Conservation (phyloP, 2,113 vertebrate genomes). For the Embiotoca jacksoni region DNA sequence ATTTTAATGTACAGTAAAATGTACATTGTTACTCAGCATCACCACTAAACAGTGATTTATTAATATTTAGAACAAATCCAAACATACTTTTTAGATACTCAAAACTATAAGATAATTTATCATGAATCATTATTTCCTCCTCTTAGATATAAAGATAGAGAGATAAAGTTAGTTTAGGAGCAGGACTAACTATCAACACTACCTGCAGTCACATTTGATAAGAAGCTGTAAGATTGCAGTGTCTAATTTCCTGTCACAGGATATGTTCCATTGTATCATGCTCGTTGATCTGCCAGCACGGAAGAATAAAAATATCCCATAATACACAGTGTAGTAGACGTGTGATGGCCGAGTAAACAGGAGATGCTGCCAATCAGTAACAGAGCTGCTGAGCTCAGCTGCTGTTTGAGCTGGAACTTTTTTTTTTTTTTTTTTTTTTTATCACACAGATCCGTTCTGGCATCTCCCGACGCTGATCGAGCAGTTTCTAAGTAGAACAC, state of each 20-base stretch:
- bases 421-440: slow-evolving; percentile 11
- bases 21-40: too few relatives aligned
- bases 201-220: slow-evolving; percentile 22
- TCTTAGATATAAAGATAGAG: background rate
- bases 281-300: slow-evolving; percentile 34
- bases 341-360: slow-evolving; percentile 35
- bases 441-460: slow-evolving; percentile 57
- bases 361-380: slow-evolving; percentile 66
- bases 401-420: slow-evolving; percentile 49
- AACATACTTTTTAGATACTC: background rate
- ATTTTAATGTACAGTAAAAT: background rate
- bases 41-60: too few relatives aligned
- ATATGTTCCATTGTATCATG: slow-evolving; percentile 23
- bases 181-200: background rate
- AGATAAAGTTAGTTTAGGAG: background rate
- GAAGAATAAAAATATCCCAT: slow-evolving; percentile 16
- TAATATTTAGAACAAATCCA: too few relatives aligned
- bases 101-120: background rate
- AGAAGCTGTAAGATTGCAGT: slow-evolving; percentile 1
- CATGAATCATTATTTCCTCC: background rate
- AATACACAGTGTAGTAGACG: background rate
- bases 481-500: slow-evolving; percentile 45
- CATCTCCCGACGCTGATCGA: slow-evolving; percentile 41
- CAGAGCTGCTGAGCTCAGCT: slow-evolving; percentile 67
- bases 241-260: slow-evolving; percentile 48